Conservation (phyloP, 2,113 vertebrate genomes). For the Prunella fulvescens region DNA sequence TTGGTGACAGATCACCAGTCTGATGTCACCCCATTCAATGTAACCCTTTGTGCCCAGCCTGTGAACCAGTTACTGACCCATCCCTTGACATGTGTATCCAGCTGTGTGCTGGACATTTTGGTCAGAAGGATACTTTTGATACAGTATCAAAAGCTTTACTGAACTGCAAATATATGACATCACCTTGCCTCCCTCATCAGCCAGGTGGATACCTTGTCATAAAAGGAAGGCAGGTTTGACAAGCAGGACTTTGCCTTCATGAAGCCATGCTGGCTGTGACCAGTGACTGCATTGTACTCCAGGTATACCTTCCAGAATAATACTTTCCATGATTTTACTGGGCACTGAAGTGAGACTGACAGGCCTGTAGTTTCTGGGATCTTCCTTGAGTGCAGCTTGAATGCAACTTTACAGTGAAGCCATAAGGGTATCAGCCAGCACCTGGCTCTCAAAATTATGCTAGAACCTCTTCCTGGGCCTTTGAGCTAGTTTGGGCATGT, state of each 20-base stretch:
- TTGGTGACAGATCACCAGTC: not conserved
- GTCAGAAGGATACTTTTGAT: not conserved
- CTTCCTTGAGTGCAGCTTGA: not conserved
- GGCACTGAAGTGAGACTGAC: not conserved
- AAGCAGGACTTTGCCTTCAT: not conserved
- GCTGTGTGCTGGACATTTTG: not conserved
- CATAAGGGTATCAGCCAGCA: slow-evolving; percentile 64
- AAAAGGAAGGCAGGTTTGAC: not conserved
- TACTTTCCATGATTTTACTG: not conserved
- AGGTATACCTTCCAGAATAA: not conserved
- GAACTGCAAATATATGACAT: not conserved
- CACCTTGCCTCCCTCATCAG: not conserved
- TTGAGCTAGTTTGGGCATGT: not conserved
- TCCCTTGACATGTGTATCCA: not conserved
- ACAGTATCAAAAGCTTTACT: not conserved
- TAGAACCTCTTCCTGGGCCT: not conserved
- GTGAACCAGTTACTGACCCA: not conserved
- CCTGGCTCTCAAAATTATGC: slow-evolving; percentile 9
- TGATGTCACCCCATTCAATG: not conserved
- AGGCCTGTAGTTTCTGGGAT: not conserved
- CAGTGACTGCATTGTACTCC: not conserved
- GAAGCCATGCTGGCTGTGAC: not conserved
- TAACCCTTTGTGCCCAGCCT: not conserved
- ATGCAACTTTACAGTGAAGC: slow-evolving; percentile 68
- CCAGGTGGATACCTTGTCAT: not conserved